phyloP scores from a whole-genome alignment of 2,888 invertebrate species.

The Cinara cedri region DNA sequence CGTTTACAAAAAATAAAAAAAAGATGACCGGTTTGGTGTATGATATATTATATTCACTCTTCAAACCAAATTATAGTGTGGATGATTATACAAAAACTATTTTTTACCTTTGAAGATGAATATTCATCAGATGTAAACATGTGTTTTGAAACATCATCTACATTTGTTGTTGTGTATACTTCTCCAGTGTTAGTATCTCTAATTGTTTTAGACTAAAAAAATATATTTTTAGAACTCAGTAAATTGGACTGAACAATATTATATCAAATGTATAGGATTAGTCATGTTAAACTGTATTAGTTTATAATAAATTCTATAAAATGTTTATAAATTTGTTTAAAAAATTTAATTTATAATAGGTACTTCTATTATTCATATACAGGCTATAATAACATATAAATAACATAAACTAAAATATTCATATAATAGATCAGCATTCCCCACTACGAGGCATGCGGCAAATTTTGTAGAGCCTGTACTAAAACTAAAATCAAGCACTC shows the following conservation, averaged over 20 bases:
- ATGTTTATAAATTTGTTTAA: too few species aligned
- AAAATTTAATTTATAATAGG: too few species aligned
- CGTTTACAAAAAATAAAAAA: constrained; percentile 50
- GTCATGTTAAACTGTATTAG: too few species aligned
- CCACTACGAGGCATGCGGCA: too few species aligned
- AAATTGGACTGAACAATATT: background rate
- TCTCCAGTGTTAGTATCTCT: constrained; percentile 31
- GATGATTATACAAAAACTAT: constrained; percentile 26
- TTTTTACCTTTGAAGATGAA: constrained; percentile 55
- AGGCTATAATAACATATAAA: background rate
- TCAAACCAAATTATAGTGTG: constrained; percentile 47
- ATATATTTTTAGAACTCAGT: background rate
- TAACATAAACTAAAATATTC: background rate
- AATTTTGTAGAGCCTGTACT: too few species aligned
- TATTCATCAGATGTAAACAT: constrained; percentile 46
- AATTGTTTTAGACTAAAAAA: constrained; percentile 45
- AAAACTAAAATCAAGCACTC: too few species aligned
- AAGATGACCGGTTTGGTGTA: constrained; percentile 33
- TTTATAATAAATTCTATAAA: too few species aligned
- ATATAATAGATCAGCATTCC: too few species aligned
- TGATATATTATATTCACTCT: constrained; percentile 48
- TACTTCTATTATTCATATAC: background rate
- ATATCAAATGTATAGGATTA: too few species aligned
- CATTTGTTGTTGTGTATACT: constrained; percentile 24
- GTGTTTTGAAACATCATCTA: constrained; percentile 27